A percentile compares a stretch with the other conserved stretches of the same genome.
These are phyloP conservation scores for Dunckerocampus dactyliophorus DNA, from an alignment of 2,113 vertebrate genomes.

Conservation along the genomic window DNA sequence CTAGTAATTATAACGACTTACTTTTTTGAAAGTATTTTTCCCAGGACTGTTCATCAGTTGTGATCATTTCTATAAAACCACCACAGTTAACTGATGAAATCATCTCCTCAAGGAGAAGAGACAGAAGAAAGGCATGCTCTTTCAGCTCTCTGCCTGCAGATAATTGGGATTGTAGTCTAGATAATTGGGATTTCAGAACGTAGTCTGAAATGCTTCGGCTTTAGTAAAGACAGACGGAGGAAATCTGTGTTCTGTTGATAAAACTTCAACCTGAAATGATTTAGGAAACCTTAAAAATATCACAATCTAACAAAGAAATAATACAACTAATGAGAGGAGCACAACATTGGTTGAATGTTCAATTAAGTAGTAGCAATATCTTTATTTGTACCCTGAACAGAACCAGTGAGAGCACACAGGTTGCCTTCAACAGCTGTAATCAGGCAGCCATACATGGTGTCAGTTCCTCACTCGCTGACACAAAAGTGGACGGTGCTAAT, in stretches of 20 bases:
- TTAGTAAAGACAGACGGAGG: neutral
- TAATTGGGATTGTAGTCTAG: slow-evolving; percentile 7
- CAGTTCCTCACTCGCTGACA: neutral
- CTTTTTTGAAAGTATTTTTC: too few relatives aligned
- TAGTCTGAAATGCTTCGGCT: neutral
- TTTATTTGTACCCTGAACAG: slow-evolving; percentile 36
- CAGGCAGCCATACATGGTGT: slow-evolving; percentile 8
- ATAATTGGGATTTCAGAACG: slow-evolving; percentile 2
- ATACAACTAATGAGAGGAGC: slow-evolving; percentile 41
- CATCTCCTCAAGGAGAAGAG: neutral
- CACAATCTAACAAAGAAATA: slow-evolving; percentile 21
- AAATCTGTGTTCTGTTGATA: too few relatives aligned
- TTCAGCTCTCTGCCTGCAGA: slow-evolving; percentile 9
- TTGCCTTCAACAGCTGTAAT: slow-evolving; percentile 39
- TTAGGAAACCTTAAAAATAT: slow-evolving; percentile 15
- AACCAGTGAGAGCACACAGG: slow-evolving; percentile 12
- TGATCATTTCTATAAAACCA: too few relatives aligned
- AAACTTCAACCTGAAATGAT: neutral
- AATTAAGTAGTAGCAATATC: slow-evolving; percentile 36
- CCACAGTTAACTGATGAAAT: too few relatives aligned
- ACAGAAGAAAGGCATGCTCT: slow-evolving; percentile 13
- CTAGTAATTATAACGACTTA: too few relatives aligned
- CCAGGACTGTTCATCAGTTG: too few relatives aligned
- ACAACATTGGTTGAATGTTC: slow-evolving; percentile 30
- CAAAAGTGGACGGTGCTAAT: slow-evolving; percentile 15